Base-by-base conservation (phyloP, 2,113 vertebrate genomes). In the Epinephelus lanceolatus region DNA sequence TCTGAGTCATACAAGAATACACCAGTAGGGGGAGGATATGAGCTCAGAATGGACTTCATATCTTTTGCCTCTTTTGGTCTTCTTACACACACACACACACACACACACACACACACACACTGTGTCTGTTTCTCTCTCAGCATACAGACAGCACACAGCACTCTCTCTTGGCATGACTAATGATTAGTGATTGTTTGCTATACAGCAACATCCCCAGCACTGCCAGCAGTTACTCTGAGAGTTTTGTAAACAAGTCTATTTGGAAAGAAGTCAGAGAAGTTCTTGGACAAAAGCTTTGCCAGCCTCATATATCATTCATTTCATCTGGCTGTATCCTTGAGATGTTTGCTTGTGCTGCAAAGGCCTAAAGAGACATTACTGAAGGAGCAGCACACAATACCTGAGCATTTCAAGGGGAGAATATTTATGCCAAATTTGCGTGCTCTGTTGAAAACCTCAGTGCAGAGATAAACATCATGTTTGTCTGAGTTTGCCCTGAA, bases 1-100 rank as follows among this genome's bases (percentile, higher is more conserved):
- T 37, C 19, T 68, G 15, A 25, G 60, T 76, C 37, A 85, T 91
- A 84, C 81, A 77, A 27, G 80, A 71, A 70, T 51, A 67, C 60
- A 75, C 85, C 91, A 90, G 74, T 75, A 89, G 91, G 81, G 83
- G 88, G 80, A 72, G 82, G 67, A 78, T 40, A 55, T 78, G 52
- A 52, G 63, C 81, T 73, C 83, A 65, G 73, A 27, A 71, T 40
- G 53, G 49, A 68, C 3, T 40, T 37, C 12, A 33, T 30, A 5
- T 71, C 18, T 45, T 56, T 1, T 15, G 4, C 13, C n/a, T 27
- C 4, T 65, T 63, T 62, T 0, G 6, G 18, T 21, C 4, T 42
- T 49, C 4, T 47, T 23, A 8, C 37, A n/a, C 69, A 40, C 63
- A 19, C 55, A 61, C 66, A 40, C 19, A 69, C 65, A 78, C 55